Conservation (phyloP, 1,140 invertebrate species). For the Asbolus verrucosus region DNA sequence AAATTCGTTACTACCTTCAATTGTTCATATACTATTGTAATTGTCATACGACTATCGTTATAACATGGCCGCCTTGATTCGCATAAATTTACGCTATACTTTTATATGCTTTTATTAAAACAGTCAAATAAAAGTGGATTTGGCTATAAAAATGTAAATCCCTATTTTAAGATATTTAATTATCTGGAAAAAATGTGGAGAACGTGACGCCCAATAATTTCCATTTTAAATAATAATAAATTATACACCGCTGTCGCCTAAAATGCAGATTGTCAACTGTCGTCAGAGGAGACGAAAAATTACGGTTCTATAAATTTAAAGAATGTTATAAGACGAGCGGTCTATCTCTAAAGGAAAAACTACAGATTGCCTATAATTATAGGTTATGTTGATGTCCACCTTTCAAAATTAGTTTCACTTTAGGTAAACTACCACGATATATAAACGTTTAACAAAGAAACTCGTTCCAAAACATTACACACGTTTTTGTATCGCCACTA, state of each 20-base stretch:
- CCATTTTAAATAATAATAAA: conserved; percentile 40
- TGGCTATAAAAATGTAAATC: conserved; percentile 33
- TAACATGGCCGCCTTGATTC: conserved; percentile 35
- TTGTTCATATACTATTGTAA: conserved; percentile 57
- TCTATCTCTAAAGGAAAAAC: conserved; percentile 40
- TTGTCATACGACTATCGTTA: conserved; percentile 47
- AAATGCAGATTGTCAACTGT: conserved; percentile 46
- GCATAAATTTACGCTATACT: no score
- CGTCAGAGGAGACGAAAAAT: conserved; percentile 43
- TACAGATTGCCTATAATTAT: conserved; percentile 47
- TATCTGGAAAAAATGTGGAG: conserved; percentile 36
- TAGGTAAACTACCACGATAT: conserved; percentile 45
- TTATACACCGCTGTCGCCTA: conserved; percentile 44
- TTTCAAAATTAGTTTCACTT: conserved; percentile 48
- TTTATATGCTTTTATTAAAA: no score
- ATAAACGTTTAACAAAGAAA: conserved; percentile 43
- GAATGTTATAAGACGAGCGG: conserved; percentile 45
- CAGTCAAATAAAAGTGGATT: conserved; percentile 11
- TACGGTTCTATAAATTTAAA: conserved; percentile 45
- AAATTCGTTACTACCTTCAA: conserved; percentile 46
- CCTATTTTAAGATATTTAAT: conserved; percentile 29
- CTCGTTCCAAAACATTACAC: conserved; percentile 44
- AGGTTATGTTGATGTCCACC: conserved; percentile 44
- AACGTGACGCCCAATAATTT: conserved; percentile 33
- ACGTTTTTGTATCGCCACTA: conserved; percentile 32